phyloP scores from a whole-genome alignment of 2,113 vertebrate species.

The Myotis yumanensis region DNA sequence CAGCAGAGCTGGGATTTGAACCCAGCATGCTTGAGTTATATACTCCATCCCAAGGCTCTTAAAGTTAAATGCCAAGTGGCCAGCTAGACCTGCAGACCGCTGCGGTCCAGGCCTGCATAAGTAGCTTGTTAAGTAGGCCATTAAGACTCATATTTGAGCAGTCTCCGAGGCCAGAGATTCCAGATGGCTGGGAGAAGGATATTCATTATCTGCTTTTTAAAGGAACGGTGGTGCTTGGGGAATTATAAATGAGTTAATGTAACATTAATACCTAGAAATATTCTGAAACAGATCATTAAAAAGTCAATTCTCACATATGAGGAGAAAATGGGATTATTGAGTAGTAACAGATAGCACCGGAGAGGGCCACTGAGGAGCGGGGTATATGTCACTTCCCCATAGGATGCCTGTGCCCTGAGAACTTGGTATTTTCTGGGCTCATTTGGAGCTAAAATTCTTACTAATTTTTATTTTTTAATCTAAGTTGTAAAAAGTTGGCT shows the following conservation, averaged over 20 bases:
- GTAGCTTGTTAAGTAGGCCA: slow-evolving; percentile 51
- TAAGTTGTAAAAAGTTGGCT: slow-evolving; percentile 66
- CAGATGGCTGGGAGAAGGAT: slow-evolving; percentile 62
- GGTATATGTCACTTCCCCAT: neutral
- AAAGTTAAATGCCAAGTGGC: neutral
- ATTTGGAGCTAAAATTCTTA: slow-evolving; percentile 65
- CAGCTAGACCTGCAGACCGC: neutral
- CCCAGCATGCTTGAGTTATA: neutral
- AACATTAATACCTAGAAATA: slow-evolving; percentile 68
- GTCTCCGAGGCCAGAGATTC: slow-evolving; percentile 46
- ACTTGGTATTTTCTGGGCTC: slow-evolving; percentile 45
- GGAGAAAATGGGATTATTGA: slow-evolving; percentile 63
- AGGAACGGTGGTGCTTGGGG: slow-evolving; percentile 53
- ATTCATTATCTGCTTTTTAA: slow-evolving; percentile 63
- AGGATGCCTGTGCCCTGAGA: neutral
- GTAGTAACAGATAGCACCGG: neutral
- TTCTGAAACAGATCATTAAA: slow-evolving; percentile 70
- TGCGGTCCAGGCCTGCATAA: neutral
- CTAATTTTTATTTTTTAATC: slow-evolving; percentile 74
- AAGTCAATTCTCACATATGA: slow-evolving; percentile 69
- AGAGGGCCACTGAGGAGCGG: neutral
- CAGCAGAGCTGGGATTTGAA: slow-evolving; percentile 24
- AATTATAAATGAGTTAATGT: slow-evolving; percentile 72
- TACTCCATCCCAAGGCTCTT: neutral
- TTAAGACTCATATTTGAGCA: slow-evolving; percentile 14